A percentile compares a stretch with the other conserved stretches of the same genome.
phyloP scores from a whole-genome alignment of 2,888 invertebrate species.

The Halictus quadricinctus region DNA sequence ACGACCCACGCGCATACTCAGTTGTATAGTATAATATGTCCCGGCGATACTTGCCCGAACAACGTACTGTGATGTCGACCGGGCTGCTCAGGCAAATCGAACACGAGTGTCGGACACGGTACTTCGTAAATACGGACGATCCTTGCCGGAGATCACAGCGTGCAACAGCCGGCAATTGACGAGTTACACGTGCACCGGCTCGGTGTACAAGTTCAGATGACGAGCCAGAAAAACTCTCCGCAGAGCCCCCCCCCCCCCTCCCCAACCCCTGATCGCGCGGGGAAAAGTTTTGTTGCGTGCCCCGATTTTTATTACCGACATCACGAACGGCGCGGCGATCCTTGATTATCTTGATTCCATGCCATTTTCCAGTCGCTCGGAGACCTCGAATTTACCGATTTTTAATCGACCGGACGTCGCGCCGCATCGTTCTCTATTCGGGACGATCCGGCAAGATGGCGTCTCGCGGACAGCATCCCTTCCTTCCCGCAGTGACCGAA shows the following conservation, averaged over 20 bases:
- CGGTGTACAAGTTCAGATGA: constrained; percentile 46
- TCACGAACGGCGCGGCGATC: constrained; percentile 30
- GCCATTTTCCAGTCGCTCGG: constrained; percentile 5
- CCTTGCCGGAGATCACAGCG: constrained; percentile 36
- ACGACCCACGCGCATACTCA: constrained; percentile 57
- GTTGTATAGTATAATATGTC: constrained; percentile 1
- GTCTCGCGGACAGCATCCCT: background rate
- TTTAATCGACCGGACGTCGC: constrained; percentile 15
- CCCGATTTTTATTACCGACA: constrained; percentile 43
- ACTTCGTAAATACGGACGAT: constrained; percentile 62
- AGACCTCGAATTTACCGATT: background rate
- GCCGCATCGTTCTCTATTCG: background rate
- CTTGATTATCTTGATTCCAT: constrained; percentile 46
- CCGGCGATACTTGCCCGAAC: constrained; percentile 15
- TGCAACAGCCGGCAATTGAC: constrained; percentile 50
- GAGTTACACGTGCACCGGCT: constrained; percentile 50
- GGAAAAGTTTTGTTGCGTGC: constrained; percentile 44
- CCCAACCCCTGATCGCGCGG: constrained; percentile 34
- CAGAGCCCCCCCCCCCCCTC: too few species aligned
- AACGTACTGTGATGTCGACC: constrained; percentile 44
- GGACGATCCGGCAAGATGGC: background rate
- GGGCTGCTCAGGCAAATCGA: constrained; percentile 58
- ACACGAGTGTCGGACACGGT: constrained; percentile 49
- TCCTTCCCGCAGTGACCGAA: background rate
- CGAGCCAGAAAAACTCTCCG: constrained; percentile 10